phyloP scores from a whole-genome alignment of 2,113 vertebrate species.

The Campylorhamphus procurvoides region DNA sequence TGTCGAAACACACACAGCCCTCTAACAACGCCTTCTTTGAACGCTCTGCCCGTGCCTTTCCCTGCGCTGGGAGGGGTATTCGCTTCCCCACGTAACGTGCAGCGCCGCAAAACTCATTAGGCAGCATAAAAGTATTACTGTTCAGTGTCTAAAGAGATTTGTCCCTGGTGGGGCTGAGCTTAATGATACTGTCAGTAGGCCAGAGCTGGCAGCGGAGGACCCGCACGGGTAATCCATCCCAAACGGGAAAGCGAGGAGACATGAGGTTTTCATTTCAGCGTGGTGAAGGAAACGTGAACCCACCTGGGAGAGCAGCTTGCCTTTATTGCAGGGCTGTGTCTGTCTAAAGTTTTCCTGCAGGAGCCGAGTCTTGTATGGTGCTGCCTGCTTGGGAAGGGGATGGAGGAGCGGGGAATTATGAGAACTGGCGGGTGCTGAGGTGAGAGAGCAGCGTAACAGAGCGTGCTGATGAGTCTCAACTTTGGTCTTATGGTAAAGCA shows the following conservation, averaged over 20 bases:
- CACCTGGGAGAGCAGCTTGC: neutral
- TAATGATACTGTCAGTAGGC: conserved; percentile 37
- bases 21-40: conserved; percentile 30
- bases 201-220: neutral
- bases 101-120: conserved; percentile 15
- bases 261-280: conserved; percentile 47
- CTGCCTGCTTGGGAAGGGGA: neutral
- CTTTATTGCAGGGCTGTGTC: conserved; percentile 40
- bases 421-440: neutral
- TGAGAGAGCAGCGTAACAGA: neutral
- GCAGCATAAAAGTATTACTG: conserved; percentile 48
- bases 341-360: neutral
- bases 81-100: neutral
- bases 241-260: conserved; percentile 10
- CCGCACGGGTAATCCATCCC: conserved; percentile 34
- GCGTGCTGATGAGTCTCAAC: neutral
- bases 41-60: neutral
- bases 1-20: neutral
- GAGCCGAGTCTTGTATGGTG: neutral
- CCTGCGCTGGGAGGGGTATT: neutral
- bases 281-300: conserved; percentile 32
- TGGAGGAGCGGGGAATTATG: neutral
- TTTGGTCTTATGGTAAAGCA: neutral
- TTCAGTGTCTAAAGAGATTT: conserved; percentile 17
- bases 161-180: conserved; percentile 6